Evolutionary conservation across 1,140 invertebrate species (phyloP), one percentile per base, ranked within the genome.

Genomic region (Brachionus rubens): DNA sequence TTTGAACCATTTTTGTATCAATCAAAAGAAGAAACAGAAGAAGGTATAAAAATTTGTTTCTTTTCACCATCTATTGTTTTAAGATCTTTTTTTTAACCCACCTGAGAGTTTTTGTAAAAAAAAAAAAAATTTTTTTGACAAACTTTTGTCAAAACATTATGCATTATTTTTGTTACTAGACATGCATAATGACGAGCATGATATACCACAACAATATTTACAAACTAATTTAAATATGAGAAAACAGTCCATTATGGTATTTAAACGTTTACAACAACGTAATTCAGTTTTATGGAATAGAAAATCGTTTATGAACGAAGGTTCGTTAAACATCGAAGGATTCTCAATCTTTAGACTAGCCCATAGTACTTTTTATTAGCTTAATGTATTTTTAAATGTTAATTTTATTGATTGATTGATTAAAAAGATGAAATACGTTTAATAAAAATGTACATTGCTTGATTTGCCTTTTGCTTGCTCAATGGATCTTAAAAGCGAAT

Each of bases 1-100:
- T 91, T 96, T 81, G 96, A 99, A 81, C 95, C 95, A 0, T 93
- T 92, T 72, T 86, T 95, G 30, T 92, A 94, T 82, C 92, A 86
- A 72, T 80, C 78, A 6, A 80, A 77, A 21, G 83, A 82, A 70
- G 84, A 84, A 26, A 82, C 82, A 72, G 83, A 84, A 75, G 84
- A 85, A 81, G 83, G 83, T 84, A 80, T 41, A 12, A 28, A 21
- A 46, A 30, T 65, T 6, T 46, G 3, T 1, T 46, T 65, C 19
- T 21, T 62, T n/a, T 33, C 33, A 24, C 24, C 21, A 62, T 59
- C n/a, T n/a, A 52, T 26, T 28, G 1, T 26, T n/a, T n/a, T n/a
- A n/a, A n/a, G n/a, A n/a, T n/a, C n/a, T n/a, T n/a, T n/a, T n/a
- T n/a, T n/a, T n/a, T n/a, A n/a, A n/a, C n/a, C n/a, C n/a, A n/a